phyloP scores from a whole-genome alignment of 2,113 vertebrate genomes.

The Cyprinus carpio region DNA sequence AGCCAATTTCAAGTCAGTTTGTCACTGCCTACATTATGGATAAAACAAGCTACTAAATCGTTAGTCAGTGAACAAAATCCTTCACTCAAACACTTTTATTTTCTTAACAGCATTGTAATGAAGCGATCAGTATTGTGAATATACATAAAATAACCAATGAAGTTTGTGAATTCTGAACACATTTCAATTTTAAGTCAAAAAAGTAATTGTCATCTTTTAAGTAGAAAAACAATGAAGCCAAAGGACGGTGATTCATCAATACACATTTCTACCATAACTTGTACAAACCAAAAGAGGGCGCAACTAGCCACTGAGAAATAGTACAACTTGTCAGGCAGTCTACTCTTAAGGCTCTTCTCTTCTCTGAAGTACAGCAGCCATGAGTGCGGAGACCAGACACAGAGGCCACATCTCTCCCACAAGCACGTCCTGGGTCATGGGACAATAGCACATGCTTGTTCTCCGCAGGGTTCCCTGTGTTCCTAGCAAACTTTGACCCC shows the following conservation, averaged over 20 bases:
- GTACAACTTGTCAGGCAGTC: not conserved
- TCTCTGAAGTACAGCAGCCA: constrained; percentile 24
- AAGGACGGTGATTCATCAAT: not conserved
- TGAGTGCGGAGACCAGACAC: constrained; percentile 24
- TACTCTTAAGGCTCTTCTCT: not conserved
- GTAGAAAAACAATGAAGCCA: not conserved
- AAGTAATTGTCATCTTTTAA: not conserved
- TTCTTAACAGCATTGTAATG: constrained; percentile 28
- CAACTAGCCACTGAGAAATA: constrained; percentile 47
- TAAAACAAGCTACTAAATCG: constrained; percentile 29
- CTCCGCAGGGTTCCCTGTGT: constrained; percentile 43
- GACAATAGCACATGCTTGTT: constrained; percentile 46
- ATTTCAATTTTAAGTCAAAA: not conserved
- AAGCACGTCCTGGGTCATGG: constrained; percentile 38
- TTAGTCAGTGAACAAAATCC: constrained; percentile 16
- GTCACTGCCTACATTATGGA: constrained; percentile 28
- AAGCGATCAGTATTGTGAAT: not conserved
- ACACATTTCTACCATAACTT: not conserved
- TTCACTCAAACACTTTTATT: constrained; percentile 16
- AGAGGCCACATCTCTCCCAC: constrained; percentile 31
- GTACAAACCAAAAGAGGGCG: constrained; percentile 49
- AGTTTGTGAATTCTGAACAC: not conserved
- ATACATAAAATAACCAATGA: not conserved
- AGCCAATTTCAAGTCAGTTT: constrained; percentile 28
- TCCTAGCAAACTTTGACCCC: constrained; percentile 39